These are phyloP conservation scores for Cochlearius cochlearius DNA, from an alignment of 2,113 vertebrate genomes.

Conservation along the genomic window DNA sequence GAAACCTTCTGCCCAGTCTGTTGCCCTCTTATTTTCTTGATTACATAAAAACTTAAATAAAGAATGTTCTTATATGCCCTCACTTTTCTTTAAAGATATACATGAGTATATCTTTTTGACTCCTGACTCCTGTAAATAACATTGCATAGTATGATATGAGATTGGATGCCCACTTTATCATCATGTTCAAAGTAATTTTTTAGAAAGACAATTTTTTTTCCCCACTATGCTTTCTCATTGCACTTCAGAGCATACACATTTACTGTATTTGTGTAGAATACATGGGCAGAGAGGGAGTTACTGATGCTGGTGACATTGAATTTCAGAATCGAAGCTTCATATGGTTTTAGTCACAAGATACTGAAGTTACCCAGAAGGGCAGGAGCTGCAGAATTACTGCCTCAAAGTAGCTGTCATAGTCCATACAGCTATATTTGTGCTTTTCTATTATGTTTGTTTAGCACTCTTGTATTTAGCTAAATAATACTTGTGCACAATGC, in stretches of 20 bases:
- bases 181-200: not conserved
- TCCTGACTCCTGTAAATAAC: not conserved
- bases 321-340: not conserved
- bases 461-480: not conserved
- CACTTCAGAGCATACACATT: not conserved
- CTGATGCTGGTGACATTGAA: not conserved
- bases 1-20: not conserved
- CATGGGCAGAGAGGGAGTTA: not conserved
- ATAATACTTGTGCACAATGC: not conserved
- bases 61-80: not conserved
- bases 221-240: not conserved
- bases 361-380: not conserved
- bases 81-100: not conserved
- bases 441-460: not conserved
- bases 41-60: not conserved
- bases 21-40: not conserved
- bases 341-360: not conserved
- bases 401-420: not conserved
- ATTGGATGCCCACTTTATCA: not conserved
- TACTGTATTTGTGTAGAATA: not conserved
- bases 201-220: not conserved
- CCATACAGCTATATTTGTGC: not conserved
- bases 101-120: not conserved
- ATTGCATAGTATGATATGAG: not conserved
- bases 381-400: not conserved